These are phyloP conservation scores for Rhinolophus sinicus DNA, from an alignment of 2,113 vertebrate genomes.

Conservation along the genomic window DNA sequence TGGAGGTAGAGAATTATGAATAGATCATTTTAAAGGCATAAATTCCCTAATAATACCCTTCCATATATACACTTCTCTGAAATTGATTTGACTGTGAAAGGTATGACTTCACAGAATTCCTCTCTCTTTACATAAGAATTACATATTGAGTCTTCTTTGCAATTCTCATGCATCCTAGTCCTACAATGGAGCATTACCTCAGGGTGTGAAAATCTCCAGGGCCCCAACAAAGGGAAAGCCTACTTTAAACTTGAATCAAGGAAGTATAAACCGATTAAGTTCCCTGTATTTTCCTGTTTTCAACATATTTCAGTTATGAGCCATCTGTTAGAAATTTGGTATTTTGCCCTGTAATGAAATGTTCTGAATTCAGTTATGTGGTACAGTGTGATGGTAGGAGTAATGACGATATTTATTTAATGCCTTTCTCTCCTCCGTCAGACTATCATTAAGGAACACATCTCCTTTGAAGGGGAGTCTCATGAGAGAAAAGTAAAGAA, in stretches of 20 bases:
- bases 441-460: neutral
- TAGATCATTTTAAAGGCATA: constrained; percentile 29
- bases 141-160: neutral
- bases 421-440: constrained; percentile 3
- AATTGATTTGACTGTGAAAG: constrained; percentile 4
- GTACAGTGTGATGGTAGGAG: neutral
- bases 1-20: neutral
- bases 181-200: neutral
- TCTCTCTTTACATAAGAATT: neutral
- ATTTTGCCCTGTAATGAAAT: neutral
- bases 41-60: neutral
- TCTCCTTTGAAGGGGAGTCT: neutral
- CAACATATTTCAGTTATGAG: neutral
- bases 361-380: constrained; percentile 17
- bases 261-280: constrained; percentile 1
- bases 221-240: neutral
- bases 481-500: constrained; percentile 37
- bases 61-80: neutral
- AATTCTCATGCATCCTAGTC: neutral
- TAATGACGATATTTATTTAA: constrained; percentile 42
- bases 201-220: neutral
- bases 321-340: constrained; percentile 1
- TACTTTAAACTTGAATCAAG: constrained; percentile 10
- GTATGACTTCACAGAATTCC: neutral
- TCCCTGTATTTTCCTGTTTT: constrained; percentile 14